Conservation (phyloP, 2,113 vertebrate genomes). For the Oplegnathus fasciatus region DNA sequence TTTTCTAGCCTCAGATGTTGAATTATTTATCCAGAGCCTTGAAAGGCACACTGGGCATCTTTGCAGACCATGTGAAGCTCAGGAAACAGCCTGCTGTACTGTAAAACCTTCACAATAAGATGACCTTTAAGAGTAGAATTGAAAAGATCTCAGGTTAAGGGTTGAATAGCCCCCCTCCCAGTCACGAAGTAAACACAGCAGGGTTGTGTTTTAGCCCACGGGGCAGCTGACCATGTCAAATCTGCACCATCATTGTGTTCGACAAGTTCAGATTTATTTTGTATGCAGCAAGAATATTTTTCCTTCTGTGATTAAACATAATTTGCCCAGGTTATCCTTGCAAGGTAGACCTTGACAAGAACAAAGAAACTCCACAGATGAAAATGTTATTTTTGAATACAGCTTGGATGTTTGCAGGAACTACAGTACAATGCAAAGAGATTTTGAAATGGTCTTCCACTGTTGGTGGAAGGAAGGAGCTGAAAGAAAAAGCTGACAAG, state of each 20-base stretch:
- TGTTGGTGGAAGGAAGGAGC: constrained; percentile 3
- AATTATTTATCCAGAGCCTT: constrained; percentile 72
- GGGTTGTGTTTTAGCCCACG: background rate
- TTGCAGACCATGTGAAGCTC: constrained; percentile 27
- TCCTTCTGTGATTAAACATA: background rate
- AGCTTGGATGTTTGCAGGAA: constrained; percentile 16
- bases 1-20: constrained; percentile 50
- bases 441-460: constrained; percentile 1
- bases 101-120: constrained; percentile 52
- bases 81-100: constrained; percentile 30
- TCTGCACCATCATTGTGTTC: constrained; percentile 1
- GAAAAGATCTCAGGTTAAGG: constrained; percentile 29
- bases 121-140: constrained; percentile 58
- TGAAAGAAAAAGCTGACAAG: constrained; percentile 25
- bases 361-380: constrained; percentile 8
- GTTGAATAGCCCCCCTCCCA: constrained; percentile 11
- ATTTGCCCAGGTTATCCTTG: background rate
- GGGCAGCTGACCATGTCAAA: constrained; percentile 6
- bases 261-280: background rate
- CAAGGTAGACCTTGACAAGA: constrained; percentile 8
- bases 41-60: constrained; percentile 55
- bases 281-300: background rate
- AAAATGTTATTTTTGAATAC: constrained; percentile 2
- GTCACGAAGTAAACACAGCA: background rate
- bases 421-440: background rate